Conservation (phyloP, 2,113 vertebrate genomes). For the Notothenia coriiceps region DNA sequence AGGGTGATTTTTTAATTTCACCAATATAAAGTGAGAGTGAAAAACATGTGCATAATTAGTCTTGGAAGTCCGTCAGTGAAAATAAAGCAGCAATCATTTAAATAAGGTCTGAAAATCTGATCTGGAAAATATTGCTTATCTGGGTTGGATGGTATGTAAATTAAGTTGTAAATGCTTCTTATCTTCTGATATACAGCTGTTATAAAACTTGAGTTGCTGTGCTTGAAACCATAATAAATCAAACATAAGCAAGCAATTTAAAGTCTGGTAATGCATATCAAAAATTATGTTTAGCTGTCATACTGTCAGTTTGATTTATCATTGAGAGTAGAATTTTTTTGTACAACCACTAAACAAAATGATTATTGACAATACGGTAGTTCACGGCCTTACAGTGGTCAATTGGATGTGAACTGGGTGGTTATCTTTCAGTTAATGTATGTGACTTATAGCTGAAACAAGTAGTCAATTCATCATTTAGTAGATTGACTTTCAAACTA, state of each 20-base stretch:
- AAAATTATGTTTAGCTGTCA: neutral
- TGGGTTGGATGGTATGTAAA: conserved; percentile 30
- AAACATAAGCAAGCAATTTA: conserved; percentile 17
- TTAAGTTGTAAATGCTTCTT: conserved; percentile 3
- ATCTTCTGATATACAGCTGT: conserved; percentile 11
- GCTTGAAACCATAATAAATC: conserved; percentile 21
- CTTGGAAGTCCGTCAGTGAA: conserved; percentile 11
- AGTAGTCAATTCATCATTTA: neutral
- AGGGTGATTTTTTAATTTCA: neutral
- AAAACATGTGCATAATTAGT: neutral
- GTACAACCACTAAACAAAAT: neutral
- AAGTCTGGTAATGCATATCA: neutral
- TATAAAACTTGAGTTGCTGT: conserved; percentile 23
- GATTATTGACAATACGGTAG: conserved; percentile 10
- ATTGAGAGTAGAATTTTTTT: neutral
- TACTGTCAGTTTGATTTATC: conserved; percentile 13
- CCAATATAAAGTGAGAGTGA: neutral
- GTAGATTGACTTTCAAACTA: neutral
- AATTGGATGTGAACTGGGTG: neutral
- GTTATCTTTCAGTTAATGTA: neutral
- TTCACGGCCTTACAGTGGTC: conserved; percentile 8
- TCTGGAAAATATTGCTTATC: conserved; percentile 1
- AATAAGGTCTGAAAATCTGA: neutral
- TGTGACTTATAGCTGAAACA: neutral
- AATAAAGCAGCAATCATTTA: neutral